Percentiles rank a stretch among this genome's conserved stretches.
phyloP scores from a whole-genome alignment of 2,797 vertebrate species.

The Mallotus villosus region DNA sequence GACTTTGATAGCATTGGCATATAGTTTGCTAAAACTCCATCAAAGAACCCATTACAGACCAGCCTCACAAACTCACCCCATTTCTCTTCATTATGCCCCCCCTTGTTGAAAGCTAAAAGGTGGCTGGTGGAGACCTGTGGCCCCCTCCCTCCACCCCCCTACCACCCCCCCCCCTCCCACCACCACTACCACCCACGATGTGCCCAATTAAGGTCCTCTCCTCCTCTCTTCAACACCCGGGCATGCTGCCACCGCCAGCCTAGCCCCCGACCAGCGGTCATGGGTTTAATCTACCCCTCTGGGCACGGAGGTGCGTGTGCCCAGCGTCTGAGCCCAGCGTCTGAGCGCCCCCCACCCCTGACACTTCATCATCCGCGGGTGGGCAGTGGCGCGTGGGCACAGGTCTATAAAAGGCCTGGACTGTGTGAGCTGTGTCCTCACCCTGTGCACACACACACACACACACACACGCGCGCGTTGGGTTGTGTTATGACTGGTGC shows the following conservation, averaged over 20 bases:
- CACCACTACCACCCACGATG: conserved; percentile 31
- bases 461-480: not conserved
- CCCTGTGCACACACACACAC: not conserved
- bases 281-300: conserved; percentile 55
- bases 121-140: conserved; percentile 25
- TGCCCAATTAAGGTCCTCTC: conserved; percentile 74
- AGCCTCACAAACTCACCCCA: conserved; percentile 37
- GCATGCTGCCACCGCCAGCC: conserved; percentile 48
- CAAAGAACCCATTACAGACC: conserved; percentile 37
- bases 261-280: conserved; percentile 51
- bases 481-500: conserved; percentile 40
- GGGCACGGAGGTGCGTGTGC: conserved; percentile 45
- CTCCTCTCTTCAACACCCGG: conserved; percentile 32
- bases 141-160: conserved; percentile 21
- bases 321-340: conserved; percentile 25
- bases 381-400: conserved; percentile 56
- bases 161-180: conserved; percentile 13
- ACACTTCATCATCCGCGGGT: conserved; percentile 63
- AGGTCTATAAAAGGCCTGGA: conserved; percentile 72
- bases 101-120: conserved; percentile 63
- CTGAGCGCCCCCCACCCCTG: conserved; percentile 26
- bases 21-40: conserved; percentile 5
- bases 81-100: conserved; percentile 54
- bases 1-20: not conserved
- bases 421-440: conserved; percentile 28